A percentile compares a stretch with the other conserved stretches of the same genome.
phyloP scores from a whole-genome alignment of 2,888 invertebrate genomes.

The Norana najaformis region DNA sequence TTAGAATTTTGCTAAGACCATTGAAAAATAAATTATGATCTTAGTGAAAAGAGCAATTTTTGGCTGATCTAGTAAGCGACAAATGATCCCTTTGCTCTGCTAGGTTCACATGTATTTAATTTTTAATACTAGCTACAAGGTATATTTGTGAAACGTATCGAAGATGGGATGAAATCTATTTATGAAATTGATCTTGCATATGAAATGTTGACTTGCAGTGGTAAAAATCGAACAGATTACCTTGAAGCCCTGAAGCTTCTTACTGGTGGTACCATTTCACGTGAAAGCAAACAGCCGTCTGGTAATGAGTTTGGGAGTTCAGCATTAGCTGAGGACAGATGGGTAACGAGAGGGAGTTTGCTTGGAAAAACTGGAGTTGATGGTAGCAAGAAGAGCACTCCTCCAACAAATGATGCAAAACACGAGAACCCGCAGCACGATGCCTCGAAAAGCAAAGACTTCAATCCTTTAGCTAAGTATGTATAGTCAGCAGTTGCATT shows the following conservation, averaged over 20 bases:
- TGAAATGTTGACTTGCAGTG: background rate
- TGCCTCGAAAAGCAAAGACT: background rate
- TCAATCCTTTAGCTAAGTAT: slow-evolving; percentile 21
- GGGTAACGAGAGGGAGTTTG: background rate
- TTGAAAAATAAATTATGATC: too few relatives aligned
- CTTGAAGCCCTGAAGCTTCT: background rate
- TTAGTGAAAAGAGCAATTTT: too few relatives aligned
- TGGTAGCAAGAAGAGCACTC: background rate
- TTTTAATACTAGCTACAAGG: background rate
- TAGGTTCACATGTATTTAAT: background rate
- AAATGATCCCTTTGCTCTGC: too few relatives aligned
- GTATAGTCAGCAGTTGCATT: background rate
- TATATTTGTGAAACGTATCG: background rate
- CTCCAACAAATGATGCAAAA: background rate
- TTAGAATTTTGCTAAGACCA: too few relatives aligned
- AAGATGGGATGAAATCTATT: background rate
- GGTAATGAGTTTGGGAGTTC: background rate
- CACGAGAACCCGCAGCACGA: background rate
- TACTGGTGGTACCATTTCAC: background rate
- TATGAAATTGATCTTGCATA: background rate
- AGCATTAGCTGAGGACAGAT: background rate
- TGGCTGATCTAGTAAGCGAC: too few relatives aligned
- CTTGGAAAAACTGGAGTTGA: background rate
- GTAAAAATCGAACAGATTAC: background rate
- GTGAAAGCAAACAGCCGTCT: background rate